These are phyloP conservation scores for Malthinus seriepunctatus DNA, from an alignment of 2,888 invertebrate genomes.

Conservation along the genomic window DNA sequence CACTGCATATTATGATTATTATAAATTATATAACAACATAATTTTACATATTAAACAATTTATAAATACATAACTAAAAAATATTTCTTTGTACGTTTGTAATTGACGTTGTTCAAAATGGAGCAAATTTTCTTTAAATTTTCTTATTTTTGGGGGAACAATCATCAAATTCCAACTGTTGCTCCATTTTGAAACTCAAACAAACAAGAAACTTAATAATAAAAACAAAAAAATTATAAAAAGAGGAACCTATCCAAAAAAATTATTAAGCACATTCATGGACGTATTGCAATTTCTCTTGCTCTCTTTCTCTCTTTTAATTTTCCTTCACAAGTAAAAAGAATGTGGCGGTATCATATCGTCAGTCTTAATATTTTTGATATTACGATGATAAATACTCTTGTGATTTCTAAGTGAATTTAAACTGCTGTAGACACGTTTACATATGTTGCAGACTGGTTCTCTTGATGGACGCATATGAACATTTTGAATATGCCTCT, in stretches of 20 bases:
- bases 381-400: slow-evolving; percentile 87
- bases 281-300: slow-evolving; percentile 22
- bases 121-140: neutral
- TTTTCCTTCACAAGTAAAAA: slow-evolving; percentile 48
- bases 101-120: slow-evolving; percentile 4
- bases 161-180: too few relatives aligned
- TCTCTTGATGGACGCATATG: slow-evolving; percentile 89
- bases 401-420: slow-evolving; percentile 91
- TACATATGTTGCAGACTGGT: slow-evolving; percentile 91
- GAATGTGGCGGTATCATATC: slow-evolving; percentile 52
- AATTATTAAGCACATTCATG: slow-evolving; percentile 27
- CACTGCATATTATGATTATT: neutral
- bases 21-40: slow-evolving; percentile 7
- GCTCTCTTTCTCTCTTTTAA: neutral
- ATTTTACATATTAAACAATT: slow-evolving; percentile 4
- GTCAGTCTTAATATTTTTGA: slow-evolving; percentile 72
- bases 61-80: slow-evolving; percentile 4
- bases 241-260: slow-evolving; percentile 25
- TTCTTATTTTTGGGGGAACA: too few relatives aligned
- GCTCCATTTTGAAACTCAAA: slow-evolving; percentile 11
- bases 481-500: slow-evolving; percentile 90
- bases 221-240: slow-evolving; percentile 17
- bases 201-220: slow-evolving; percentile 19
- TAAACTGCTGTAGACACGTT: slow-evolving; percentile 88
- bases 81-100: slow-evolving; percentile 26